Percentiles rank a stretch among this genome's conserved stretches.
Conservation (phyloP, 2,888 invertebrate species). For the Euproctis similis region DNA sequence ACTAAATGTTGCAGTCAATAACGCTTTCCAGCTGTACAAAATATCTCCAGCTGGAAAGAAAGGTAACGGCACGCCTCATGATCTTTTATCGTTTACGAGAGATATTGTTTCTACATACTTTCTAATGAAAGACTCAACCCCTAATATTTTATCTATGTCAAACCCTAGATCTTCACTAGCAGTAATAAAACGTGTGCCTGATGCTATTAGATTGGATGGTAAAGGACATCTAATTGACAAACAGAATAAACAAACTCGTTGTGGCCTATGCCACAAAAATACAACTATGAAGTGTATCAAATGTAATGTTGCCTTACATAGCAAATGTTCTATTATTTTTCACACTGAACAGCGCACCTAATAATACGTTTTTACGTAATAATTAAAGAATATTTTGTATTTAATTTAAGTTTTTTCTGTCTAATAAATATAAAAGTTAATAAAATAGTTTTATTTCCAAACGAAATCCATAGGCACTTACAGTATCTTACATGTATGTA, state of each 20-base stretch:
- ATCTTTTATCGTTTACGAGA: slow-evolving; percentile 9
- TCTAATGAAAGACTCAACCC: slow-evolving; percentile 3
- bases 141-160: slow-evolving; percentile 1
- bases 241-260: slow-evolving; percentile 9
- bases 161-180: slow-evolving; percentile 11
- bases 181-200: slow-evolving; percentile 10
- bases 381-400: no score
- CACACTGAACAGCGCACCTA: slow-evolving; percentile 2
- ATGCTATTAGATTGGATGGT: slow-evolving; percentile 9
- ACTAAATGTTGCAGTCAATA: slow-evolving; percentile 9
- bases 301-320: slow-evolving; percentile 9
- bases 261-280: slow-evolving; percentile 10
- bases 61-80: slow-evolving; percentile 5
- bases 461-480: no score
- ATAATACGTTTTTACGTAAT: no score
- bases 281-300: slow-evolving; percentile 8
- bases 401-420: neutral
- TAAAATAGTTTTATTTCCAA: neutral
- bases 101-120: slow-evolving; percentile 9
- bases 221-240: slow-evolving; percentile 8
- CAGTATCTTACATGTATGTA: no score
- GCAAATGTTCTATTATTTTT: slow-evolving; percentile 7
- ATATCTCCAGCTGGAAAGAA: slow-evolving; percentile 2
- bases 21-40: slow-evolving; percentile 11
- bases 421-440: neutral